Base-by-base conservation (phyloP, 1,140 invertebrate species). In the Cotesia typhae region DNA sequence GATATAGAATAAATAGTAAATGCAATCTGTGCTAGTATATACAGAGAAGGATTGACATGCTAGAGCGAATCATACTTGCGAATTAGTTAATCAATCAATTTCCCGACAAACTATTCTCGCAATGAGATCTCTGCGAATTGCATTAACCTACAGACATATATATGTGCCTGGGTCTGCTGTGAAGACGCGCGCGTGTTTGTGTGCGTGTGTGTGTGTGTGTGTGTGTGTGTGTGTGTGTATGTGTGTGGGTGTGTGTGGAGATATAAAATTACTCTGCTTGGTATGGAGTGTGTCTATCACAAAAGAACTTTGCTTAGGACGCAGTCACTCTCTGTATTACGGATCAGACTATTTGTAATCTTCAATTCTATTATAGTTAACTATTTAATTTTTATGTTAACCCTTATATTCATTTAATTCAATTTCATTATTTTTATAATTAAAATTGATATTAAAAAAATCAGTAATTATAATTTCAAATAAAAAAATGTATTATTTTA, bases 111-210 rank as follows among this genome's bases (percentile, higher is more conserved):
- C 80, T 80, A 84, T 85, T 83, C 79, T 76, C 78, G 76, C 84
- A 84, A 84, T 81, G 84, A 84, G 83, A 85, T 82, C 81, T 81
- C 79, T 82, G 80, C 77, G 83, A 84, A 86, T 86, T 83, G 80
- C 83, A 85, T 85, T 87, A 87, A 86, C 85, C 85, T 85, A 86
- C 82, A 86, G 85, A 85, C 85, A 85, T 81, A 86, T 77, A 85
- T 87, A 78, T 77, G 72, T 74, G 74, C 77, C 76, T 80, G 75
- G 79, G 75, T 80, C 76, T 78, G 77, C 76, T 78, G 77, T 73
- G 70, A 72, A 65, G 63, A 47, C 10, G 5, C n/a, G n/a, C n/a
- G n/a, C n/a, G n/a, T n/a, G n/a, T n/a, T n/a, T n/a, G n/a, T n/a
- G n/a, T n/a, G n/a, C n/a, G n/a, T 47, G 41, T 47, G 68, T 57